Evolutionary conservation across 2,888 invertebrate species (phyloP), one percentile per base, ranked within the genome.

Genomic region (Gymnocheta viridis): DNA sequence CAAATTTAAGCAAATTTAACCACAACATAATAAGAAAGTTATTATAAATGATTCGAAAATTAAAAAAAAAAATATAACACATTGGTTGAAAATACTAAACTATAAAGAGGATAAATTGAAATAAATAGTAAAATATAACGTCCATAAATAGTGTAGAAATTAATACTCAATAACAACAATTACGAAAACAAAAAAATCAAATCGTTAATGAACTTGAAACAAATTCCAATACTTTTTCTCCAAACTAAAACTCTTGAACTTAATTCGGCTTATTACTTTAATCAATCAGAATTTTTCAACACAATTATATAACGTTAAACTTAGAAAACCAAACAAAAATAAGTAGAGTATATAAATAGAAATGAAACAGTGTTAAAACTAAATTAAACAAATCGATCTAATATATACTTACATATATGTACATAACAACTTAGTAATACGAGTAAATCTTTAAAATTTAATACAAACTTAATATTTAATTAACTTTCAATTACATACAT

Each of bases 41-140:
- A 62, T 54, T 35, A 54, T 22, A 54, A 64, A 29, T 35, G 27
- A 64, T 35, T 44, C 3, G 32, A 38, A 56, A 10, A 12, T 17
- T 47, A 67, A 47, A 38, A 49, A 19, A 27, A 27, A 12, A 14
- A 60, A 29, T 67, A 69, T 2, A 12, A n/a, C n/a, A n/a, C n/a
- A 67, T 60, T 66, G 58, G 22, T 56, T 60, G 19, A 72, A 58
- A 56, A 22, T 17, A 29, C n/a, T 14, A 27, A 77, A 29, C 14
- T 38, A 27, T 70, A 73, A 58, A 32, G 49, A 38, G 22, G n/a
- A 41, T 22, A 70, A 70, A 58, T 51, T 62, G 0, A 70, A 74
- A 70, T 69, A 80, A 69, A 77, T 81, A 81, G 81, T 44, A 69
- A 84, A 81, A 81, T 69, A 84, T 78, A 84, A 81, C 84, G 84